Evolutionary conservation across 2,888 invertebrate species (phyloP).

Genomic region (Drosophila stalkeri): DNA sequence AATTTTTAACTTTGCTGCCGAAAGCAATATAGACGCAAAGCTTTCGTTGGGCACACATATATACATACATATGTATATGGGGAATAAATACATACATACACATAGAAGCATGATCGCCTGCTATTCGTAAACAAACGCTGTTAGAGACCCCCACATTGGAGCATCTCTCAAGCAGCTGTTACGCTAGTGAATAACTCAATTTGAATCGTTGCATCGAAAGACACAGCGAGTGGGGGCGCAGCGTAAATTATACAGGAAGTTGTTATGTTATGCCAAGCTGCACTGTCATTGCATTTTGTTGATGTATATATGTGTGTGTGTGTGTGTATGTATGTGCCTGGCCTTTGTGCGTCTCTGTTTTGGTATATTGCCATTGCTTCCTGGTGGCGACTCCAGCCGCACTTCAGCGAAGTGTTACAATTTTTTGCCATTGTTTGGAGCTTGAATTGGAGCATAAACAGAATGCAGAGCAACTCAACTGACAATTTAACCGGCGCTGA

Average conservation of each 20-base stretch:
- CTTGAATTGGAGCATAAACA: constrained; percentile 70
- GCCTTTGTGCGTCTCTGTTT: constrained; percentile 50
- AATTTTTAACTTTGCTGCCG: neutral
- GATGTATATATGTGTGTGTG: constrained; percentile 2
- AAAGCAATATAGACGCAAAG: neutral
- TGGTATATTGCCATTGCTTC: constrained; percentile 44
- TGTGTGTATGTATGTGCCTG: constrained; percentile 22
- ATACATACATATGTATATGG: neutral
- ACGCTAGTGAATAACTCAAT: constrained; percentile 54
- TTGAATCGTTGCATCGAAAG: constrained; percentile 43
- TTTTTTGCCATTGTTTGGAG: constrained; percentile 59
- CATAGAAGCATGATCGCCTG: neutral
- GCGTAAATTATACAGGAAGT: constrained; percentile 71
- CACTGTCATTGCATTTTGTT: constrained; percentile 40
- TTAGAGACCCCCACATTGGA: neutral
- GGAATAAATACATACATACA: neutral
- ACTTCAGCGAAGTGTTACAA: constrained; percentile 63
- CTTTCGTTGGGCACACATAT: neutral
- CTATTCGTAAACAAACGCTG: constrained; percentile 13
- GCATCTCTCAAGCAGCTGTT: constrained; percentile 44
- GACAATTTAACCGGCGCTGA: constrained; percentile 30
- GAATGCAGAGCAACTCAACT: constrained; percentile 22
- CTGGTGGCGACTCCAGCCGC: constrained; percentile 51
- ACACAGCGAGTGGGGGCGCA: constrained; percentile 25
- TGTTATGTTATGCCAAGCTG: constrained; percentile 59